These are phyloP conservation scores for Pachyrhynchus sulphureomaculatus DNA, from an alignment of 1,140 invertebrate species.

Conservation along the genomic window DNA sequence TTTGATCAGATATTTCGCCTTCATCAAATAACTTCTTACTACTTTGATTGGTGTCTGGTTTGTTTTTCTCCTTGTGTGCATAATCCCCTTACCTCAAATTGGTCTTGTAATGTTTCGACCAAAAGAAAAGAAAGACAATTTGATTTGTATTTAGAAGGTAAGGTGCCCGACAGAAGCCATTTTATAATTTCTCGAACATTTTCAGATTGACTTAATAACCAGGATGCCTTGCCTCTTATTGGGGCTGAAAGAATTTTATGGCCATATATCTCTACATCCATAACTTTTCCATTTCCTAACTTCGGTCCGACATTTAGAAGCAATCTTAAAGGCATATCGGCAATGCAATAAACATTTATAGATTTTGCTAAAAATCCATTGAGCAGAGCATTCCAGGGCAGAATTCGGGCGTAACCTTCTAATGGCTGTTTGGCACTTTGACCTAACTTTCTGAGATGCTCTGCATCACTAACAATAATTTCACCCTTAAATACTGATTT, in stretches of 20 bases:
- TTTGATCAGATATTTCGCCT: background rate
- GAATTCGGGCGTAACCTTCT: constrained; percentile 30
- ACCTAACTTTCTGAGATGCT: constrained; percentile 30
- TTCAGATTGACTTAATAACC: constrained; percentile 10
- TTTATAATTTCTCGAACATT: constrained; percentile 24
- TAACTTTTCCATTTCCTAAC: background rate
- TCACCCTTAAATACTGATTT: constrained; percentile 38
- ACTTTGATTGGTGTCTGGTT: background rate
- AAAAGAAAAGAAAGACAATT: constrained; percentile 34
- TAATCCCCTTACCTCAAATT: constrained; percentile 39
- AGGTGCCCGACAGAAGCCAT: constrained; percentile 34
- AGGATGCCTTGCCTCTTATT: background rate
- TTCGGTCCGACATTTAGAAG: constrained; percentile 27
- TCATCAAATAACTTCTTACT: background rate
- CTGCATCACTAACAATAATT: constrained; percentile 34
- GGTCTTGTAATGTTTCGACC: constrained; percentile 25
- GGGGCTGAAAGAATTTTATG: constrained; percentile 4
- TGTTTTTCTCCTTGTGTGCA: constrained; percentile 30
- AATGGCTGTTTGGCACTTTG: constrained; percentile 11
- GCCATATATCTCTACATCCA: constrained; percentile 5
- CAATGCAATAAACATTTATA: constrained; percentile 37
- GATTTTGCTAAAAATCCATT: constrained; percentile 26
- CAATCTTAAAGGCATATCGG: constrained; percentile 23
- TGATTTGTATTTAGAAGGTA: constrained; percentile 26
- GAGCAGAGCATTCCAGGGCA: constrained; percentile 38